Percentiles rank a stretch among this genome's conserved stretches.
These are phyloP conservation scores for Arizona elegans DNA, from an alignment of 2,113 vertebrate genomes.

Conservation along the genomic window DNA sequence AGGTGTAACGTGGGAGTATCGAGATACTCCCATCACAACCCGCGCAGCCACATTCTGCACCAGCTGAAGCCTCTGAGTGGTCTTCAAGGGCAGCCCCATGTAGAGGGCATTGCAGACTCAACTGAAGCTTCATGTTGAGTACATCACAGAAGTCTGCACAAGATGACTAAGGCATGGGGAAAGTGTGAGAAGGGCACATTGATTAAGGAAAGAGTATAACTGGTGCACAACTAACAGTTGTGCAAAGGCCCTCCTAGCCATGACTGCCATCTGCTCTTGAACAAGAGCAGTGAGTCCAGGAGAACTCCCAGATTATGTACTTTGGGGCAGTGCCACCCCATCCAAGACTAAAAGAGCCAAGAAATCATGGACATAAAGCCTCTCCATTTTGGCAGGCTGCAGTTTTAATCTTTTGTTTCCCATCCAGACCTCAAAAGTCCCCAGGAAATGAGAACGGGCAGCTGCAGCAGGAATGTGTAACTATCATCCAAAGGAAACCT, in stretches of 20 bases:
- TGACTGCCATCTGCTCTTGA: too few relatives aligned
- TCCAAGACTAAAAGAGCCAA: not conserved
- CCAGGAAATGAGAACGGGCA: not conserved
- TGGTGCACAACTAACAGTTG: not conserved
- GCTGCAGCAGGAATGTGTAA: not conserved
- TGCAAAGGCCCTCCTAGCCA: not conserved
- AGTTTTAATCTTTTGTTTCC: not conserved
- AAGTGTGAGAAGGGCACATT: not conserved
- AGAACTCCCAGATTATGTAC: not conserved
- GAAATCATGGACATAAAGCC: not conserved
- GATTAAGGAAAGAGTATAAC: not conserved
- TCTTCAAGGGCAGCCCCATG: too few relatives aligned
- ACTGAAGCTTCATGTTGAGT: not conserved
- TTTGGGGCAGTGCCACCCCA: not conserved
- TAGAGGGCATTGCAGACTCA: too few relatives aligned
- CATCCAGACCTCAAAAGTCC: not conserved
- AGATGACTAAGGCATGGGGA: not conserved
- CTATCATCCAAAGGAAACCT: not conserved
- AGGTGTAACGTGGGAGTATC: too few relatives aligned
- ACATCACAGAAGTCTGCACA: not conserved
- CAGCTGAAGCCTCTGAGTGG: too few relatives aligned
- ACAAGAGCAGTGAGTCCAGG: not conserved
- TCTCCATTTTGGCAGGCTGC: not conserved
- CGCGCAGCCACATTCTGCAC: too few relatives aligned
- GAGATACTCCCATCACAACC: too few relatives aligned